Conservation (phyloP, 2,888 invertebrate species). For the Nomada ferruginata region DNA sequence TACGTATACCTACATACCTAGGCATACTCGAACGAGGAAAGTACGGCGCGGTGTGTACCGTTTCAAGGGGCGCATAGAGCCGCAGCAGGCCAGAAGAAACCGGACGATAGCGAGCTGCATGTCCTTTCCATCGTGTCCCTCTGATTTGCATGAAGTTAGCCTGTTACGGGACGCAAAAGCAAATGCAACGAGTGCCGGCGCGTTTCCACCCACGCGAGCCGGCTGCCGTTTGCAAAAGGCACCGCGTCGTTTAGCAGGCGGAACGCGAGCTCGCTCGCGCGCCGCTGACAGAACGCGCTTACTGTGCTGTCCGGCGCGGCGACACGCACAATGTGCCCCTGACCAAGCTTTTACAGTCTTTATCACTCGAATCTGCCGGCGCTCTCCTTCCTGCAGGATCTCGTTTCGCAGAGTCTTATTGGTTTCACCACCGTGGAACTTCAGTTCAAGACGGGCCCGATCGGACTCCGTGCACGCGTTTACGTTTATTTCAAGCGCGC, state of each 20-base stretch:
- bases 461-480: slow-evolving; percentile 64
- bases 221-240: slow-evolving; percentile 73
- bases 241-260: slow-evolving; percentile 70
- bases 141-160: slow-evolving; percentile 64
- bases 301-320: slow-evolving; percentile 75
- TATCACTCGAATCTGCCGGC: slow-evolving; percentile 75
- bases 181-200: slow-evolving; percentile 33
- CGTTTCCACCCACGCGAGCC: slow-evolving; percentile 68
- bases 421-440: not conserved
- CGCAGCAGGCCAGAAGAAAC: slow-evolving; percentile 26
- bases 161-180: slow-evolving; percentile 50
- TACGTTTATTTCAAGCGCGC: slow-evolving; percentile 74
- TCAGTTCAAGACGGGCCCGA: not conserved
- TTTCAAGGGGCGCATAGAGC: slow-evolving; percentile 4
- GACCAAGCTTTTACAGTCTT: slow-evolving; percentile 69
- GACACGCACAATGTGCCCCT: slow-evolving; percentile 70
- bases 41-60: slow-evolving; percentile 26
- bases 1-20: too few relatives aligned
- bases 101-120: slow-evolving; percentile 49
- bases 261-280: slow-evolving; percentile 65
- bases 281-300: slow-evolving; percentile 74
- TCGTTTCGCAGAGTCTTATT: not conserved
- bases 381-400: slow-evolving; percentile 30
- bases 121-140: slow-evolving; percentile 54
- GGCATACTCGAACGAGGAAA: not conserved